Percentiles rank a stretch among this genome's conserved stretches.
Conservation (phyloP, 2,113 vertebrate species). For the Forbesichthys agassizii region DNA sequence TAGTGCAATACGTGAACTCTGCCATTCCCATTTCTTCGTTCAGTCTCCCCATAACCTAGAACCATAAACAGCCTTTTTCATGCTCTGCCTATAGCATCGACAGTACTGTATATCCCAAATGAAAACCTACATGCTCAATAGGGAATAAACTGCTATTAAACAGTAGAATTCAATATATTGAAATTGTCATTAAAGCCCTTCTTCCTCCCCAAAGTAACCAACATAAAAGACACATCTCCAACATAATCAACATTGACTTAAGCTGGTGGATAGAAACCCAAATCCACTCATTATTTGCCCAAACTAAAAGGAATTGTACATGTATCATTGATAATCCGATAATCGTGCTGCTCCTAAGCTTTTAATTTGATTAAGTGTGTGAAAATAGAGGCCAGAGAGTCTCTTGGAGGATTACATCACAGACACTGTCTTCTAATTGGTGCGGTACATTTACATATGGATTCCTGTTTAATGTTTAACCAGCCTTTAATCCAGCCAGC, state of each 20-base stretch:
- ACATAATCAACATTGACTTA: slow-evolving; percentile 46
- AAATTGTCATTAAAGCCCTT: neutral
- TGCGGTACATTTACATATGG: slow-evolving; percentile 92
- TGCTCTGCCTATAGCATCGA: neutral
- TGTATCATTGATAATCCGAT: slow-evolving; percentile 85
- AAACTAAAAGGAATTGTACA: slow-evolving; percentile 84
- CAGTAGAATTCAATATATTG: too few relatives aligned
- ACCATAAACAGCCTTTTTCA: neutral
- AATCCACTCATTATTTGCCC: slow-evolving; percentile 91
- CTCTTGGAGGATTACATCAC: slow-evolving; percentile 81
- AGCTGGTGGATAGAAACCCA: slow-evolving; percentile 72
- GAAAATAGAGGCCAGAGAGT: slow-evolving; percentile 87
- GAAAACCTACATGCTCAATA: slow-evolving; percentile 2
- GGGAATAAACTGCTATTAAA: neutral
- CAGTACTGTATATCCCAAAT: neutral
- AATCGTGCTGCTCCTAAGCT: slow-evolving; percentile 86
- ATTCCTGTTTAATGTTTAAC: slow-evolving; percentile 89
- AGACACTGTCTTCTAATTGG: slow-evolving; percentile 79
- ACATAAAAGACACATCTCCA: slow-evolving; percentile 7
- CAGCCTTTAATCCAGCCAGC: slow-evolving; percentile 86
- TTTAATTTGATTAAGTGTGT: slow-evolving; percentile 96
- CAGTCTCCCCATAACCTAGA: slow-evolving; percentile 1
- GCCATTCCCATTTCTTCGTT: slow-evolving; percentile 10
- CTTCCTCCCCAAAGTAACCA: neutral
- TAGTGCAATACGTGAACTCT: slow-evolving; percentile 37